Evolutionary conservation across 2,888 invertebrate species (phyloP), one percentile per base, ranked within the genome.

Genomic region (Dasysyrphus albostriatus): DNA sequence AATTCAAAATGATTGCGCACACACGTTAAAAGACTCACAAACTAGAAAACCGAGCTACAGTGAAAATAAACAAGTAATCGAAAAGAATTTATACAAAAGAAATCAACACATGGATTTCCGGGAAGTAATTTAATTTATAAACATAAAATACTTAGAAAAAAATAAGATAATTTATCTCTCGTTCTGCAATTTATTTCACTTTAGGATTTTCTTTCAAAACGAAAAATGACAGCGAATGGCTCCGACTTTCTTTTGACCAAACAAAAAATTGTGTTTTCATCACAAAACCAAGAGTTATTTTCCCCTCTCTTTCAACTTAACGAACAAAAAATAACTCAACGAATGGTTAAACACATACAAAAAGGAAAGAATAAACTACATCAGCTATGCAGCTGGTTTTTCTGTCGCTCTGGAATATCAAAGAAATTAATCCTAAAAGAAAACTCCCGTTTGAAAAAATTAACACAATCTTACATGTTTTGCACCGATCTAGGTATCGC

Each of bases 311-410:
- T 16, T 12, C 37, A 4, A 59, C 10, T 58, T 58, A 39, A 59
- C 37, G 59, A 59, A 39, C 8, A 56, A 34, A 32, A 34, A 56
- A 32, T 69, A 70, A 76, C 59, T 74, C 9, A 49, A 76, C 63
- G 81, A 70, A 47, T 54, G 47, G 63, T 6, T 7, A 32, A 5
- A 32, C 32, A 32, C 32, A 5, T 4, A 2, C 3, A 75, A 51
- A 42, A 69, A 51, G 44, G 14, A 19, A 29, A 16, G 37, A 61
- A 61, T 5, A 14, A 61, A 58, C 5, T 10, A 58, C 34, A n/a
- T n/a, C n/a, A 61, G 24, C 61, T 39, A 14, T 76, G 82, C 76
- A 77, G 82, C 77, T 82, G 77, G 77, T 82, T 82, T 81, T 56
- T 47, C 56, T 14, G 37, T 24, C 65, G 63, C 56, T 34, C 58